Evolutionary conservation across 2,797 vertebrate genomes (phyloP).

Genomic region (Myripristis jacobus): DNA sequence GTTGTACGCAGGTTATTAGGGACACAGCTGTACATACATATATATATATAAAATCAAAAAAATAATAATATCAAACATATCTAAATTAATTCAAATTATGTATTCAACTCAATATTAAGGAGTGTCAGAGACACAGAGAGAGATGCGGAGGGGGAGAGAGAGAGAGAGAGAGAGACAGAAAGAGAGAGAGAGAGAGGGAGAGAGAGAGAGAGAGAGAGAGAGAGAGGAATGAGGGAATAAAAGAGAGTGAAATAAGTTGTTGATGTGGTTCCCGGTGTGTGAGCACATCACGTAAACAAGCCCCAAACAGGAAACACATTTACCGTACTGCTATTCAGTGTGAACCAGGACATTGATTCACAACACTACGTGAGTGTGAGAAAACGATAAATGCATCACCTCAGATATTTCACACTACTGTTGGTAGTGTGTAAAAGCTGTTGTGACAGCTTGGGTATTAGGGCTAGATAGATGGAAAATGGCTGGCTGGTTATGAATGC

Average conservation of each 20-base stretch:
- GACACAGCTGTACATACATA: conserved; percentile 26
- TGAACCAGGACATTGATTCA: conserved; percentile 83
- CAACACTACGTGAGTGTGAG: conserved; percentile 82
- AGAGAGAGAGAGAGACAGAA: background rate
- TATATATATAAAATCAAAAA: background rate
- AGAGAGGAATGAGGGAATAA: conserved; percentile 11
- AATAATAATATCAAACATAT: background rate
- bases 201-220: background rate
- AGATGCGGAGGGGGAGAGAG: background rate
- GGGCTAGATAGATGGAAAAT: conserved; percentile 79
- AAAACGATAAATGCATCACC: conserved; percentile 84
- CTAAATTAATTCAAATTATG: background rate
- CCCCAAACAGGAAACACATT: conserved; percentile 75
- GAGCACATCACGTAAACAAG: conserved; percentile 80
- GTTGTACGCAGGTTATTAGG: conserved; percentile 77
- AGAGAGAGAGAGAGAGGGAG: background rate
- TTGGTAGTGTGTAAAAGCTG: conserved; percentile 81
- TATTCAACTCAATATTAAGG: conserved; percentile 24
- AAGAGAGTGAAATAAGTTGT: conserved; percentile 50
- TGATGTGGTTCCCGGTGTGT: conserved; percentile 69
- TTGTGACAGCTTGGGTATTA: conserved; percentile 85
- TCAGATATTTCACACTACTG: conserved; percentile 83
- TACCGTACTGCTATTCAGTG: conserved; percentile 78
- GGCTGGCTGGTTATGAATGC: conserved; percentile 83
- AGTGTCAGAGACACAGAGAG: conserved; percentile 1